Evolutionary conservation across 1,140 invertebrate species (phyloP).

Genomic region (Amyelois transitella): DNA sequence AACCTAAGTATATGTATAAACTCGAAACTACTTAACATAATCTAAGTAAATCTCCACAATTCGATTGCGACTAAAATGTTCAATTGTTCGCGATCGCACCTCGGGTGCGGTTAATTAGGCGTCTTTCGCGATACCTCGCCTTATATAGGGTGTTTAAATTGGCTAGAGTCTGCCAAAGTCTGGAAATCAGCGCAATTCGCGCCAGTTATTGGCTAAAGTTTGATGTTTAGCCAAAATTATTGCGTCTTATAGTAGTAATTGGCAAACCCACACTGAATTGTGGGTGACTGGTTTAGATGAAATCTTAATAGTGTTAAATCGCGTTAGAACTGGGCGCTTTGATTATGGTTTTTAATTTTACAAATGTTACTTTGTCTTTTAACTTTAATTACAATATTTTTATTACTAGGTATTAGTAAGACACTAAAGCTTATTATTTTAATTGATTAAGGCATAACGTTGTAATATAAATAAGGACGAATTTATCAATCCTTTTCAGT

Average conservation of each 20-base stretch:
- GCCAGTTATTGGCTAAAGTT: not conserved
- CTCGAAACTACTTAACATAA: not conserved
- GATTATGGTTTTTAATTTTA: too few relatives aligned
- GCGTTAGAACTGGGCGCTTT: too few relatives aligned
- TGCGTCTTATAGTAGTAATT: not conserved
- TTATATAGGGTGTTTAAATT: constrained; percentile 7
- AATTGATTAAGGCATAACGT: too few relatives aligned
- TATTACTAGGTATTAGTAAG: too few relatives aligned
- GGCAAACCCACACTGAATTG: not conserved
- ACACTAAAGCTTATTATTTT: too few relatives aligned
- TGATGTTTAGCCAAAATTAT: not conserved
- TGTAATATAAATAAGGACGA: too few relatives aligned
- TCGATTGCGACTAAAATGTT: not conserved
- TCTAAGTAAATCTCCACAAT: not conserved
- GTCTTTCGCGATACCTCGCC: constrained; percentile 7
- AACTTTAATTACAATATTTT: too few relatives aligned
- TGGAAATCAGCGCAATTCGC: not conserved
- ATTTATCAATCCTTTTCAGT: too few relatives aligned
- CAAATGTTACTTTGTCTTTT: too few relatives aligned
- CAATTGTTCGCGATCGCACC: constrained; percentile 4
- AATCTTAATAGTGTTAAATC: not conserved
- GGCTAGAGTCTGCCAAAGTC: too few relatives aligned
- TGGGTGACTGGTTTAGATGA: not conserved
- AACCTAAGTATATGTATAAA: too few relatives aligned
- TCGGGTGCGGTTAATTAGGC: constrained; percentile 12